Percentiles rank a stretch among this genome's conserved stretches.
Conservation (phyloP, 2,888 invertebrate genomes). For the Brachynemurus nebulosus region DNA sequence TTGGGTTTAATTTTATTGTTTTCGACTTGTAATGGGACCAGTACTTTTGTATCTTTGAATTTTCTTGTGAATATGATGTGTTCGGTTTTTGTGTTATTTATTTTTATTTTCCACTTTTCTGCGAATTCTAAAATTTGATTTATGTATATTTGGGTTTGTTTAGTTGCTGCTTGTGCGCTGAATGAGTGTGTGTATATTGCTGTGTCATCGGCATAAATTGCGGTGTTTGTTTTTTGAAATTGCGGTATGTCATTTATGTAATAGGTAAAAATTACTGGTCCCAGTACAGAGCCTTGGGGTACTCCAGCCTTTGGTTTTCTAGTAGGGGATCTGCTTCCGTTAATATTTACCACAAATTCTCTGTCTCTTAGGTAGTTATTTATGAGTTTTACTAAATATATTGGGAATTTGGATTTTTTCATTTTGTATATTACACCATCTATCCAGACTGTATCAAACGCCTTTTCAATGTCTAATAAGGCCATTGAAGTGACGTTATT, state of each 20-base stretch:
- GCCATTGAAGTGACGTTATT: slow-evolving; percentile 20
- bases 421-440: slow-evolving; percentile 23
- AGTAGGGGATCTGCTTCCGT: slow-evolving; percentile 10
- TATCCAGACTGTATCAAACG: slow-evolving; percentile 25
- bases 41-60: not conserved
- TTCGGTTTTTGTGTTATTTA: not conserved
- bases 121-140: no score
- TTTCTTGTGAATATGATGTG: not conserved
- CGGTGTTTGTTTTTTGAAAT: slow-evolving; percentile 10
- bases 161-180: slow-evolving; percentile 6
- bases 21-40: not conserved
- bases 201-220: slow-evolving; percentile 18
- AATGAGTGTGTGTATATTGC: slow-evolving; percentile 12
- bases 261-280: slow-evolving; percentile 14
- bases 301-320: slow-evolving; percentile 15
- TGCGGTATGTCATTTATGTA: slow-evolving; percentile 17
- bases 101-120: not conserved
- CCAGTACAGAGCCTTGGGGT: slow-evolving; percentile 15
- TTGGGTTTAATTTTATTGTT: not conserved
- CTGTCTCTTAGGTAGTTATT: slow-evolving; percentile 19
- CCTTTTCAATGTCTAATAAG: slow-evolving; percentile 25
- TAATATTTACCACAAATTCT: slow-evolving; percentile 17
- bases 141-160: slow-evolving; percentile 17
- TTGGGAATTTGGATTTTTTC: slow-evolving; percentile 17
- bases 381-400: slow-evolving; percentile 17